Conservation (phyloP, 2,113 vertebrate genomes). For the Arenaria interpres region DNA sequence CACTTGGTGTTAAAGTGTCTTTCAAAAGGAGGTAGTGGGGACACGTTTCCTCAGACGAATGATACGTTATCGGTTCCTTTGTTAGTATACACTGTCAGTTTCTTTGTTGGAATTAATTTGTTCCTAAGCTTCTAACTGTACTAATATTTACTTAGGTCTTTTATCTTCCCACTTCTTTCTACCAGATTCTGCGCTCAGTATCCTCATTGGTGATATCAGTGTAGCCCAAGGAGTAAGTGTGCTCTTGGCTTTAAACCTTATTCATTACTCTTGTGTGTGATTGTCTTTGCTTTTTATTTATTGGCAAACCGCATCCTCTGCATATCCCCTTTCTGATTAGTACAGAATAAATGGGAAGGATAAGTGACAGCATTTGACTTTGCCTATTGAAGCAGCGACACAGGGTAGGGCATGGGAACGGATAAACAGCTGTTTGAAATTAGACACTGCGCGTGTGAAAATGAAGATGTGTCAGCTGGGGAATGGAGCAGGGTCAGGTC, state of each 20-base stretch:
- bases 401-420: background rate
- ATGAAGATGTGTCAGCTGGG: conserved; percentile 16
- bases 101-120: background rate
- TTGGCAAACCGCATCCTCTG: background rate
- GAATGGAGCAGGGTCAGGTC: background rate
- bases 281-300: background rate
- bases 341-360: background rate
- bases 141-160: background rate
- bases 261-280: background rate
- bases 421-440: conserved; percentile 50
- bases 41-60: background rate
- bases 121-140: background rate
- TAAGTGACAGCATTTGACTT: conserved; percentile 38
- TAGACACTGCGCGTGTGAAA: background rate
- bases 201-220: background rate
- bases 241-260: background rate
- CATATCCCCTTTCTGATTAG: background rate
- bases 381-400: conserved; percentile 2
- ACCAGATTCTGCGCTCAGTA: background rate
- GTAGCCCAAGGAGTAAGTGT: background rate
- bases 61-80: background rate
- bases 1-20: background rate
- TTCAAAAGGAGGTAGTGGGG: background rate
- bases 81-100: background rate
- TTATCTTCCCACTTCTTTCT: background rate